Conservation (phyloP, 2,888 invertebrate genomes). For the Mimas tiliae region DNA sequence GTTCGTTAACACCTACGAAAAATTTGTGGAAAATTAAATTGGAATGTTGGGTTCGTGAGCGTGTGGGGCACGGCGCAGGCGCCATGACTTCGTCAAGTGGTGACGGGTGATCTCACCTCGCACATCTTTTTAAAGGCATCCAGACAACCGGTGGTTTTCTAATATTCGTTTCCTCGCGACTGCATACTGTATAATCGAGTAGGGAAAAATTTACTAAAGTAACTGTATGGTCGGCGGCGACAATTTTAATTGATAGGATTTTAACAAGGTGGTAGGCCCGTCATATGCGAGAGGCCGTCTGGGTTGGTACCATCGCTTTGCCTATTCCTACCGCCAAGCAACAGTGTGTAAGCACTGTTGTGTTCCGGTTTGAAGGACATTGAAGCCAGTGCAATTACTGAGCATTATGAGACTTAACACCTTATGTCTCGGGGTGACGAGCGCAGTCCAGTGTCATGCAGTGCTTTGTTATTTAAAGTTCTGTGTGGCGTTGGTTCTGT, state of each 20-base stretch:
- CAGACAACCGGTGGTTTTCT: conserved; percentile 20
- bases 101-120: conserved; percentile 37
- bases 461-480: no score
- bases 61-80: conserved; percentile 48
- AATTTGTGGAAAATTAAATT: conserved; percentile 28
- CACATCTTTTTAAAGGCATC: conserved; percentile 25
- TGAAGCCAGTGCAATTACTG: no score
- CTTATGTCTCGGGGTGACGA: no score
- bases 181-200: conserved; percentile 3
- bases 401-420: no score
- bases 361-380: no score
- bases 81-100: conserved; percentile 46
- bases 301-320: no score
- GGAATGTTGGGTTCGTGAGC: conserved; percentile 24
- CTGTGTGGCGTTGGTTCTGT: no score
- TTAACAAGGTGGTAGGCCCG: no score
- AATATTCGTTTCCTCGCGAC: conserved; percentile 2
- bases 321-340: no score
- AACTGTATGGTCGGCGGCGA: neutral
- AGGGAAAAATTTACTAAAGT: neutral
- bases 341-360: no score
- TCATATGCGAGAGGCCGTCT: no score
- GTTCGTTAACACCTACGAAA: conserved; percentile 28
- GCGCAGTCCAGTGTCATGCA: no score
- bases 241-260: neutral